Conservation (phyloP, 1,140 invertebrate species). For the Procambarus virginalis region DNA sequence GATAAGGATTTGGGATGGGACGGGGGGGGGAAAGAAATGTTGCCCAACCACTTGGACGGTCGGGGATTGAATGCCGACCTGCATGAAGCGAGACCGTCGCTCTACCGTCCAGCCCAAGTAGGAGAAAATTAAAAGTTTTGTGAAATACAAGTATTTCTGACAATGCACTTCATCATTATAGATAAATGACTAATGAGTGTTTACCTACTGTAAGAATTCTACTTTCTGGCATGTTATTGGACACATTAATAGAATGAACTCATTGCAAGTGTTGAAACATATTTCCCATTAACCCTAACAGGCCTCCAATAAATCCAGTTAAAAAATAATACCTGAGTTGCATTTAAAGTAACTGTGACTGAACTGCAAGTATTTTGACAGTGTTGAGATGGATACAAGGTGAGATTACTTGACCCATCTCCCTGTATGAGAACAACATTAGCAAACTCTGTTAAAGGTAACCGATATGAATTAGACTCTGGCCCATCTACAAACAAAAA, state of each 20-base stretch:
- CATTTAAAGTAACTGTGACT: conserved; percentile 9
- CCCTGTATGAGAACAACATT: conserved; percentile 54
- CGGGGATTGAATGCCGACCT: too few species aligned
- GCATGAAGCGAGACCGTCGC: too few species aligned
- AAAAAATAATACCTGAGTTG: conserved; percentile 48
- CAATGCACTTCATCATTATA: too few species aligned
- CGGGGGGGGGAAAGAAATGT: too few species aligned
- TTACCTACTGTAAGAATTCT: too few species aligned
- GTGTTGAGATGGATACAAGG: conserved; percentile 32
- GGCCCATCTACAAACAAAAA: conserved; percentile 49
- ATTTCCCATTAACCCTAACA: conserved; percentile 10
- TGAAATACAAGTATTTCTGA: too few species aligned
- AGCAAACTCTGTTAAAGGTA: conserved; percentile 54
- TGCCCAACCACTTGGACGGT: too few species aligned
- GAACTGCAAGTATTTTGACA: conserved; percentile 29
- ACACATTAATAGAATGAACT: conserved; percentile 47
- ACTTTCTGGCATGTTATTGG: too few species aligned
- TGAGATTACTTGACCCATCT: conserved; percentile 31
- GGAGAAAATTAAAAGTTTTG: too few species aligned
- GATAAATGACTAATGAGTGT: too few species aligned
- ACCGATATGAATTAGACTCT: conserved; percentile 8
- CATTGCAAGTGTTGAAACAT: conserved; percentile 20
- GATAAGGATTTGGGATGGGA: too few species aligned
- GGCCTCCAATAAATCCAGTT: conserved; percentile 61
- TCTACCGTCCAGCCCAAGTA: too few species aligned